Evolutionary conservation across 2,797 vertebrate species (phyloP).

Genomic region (Oryzias sinensis): DNA sequence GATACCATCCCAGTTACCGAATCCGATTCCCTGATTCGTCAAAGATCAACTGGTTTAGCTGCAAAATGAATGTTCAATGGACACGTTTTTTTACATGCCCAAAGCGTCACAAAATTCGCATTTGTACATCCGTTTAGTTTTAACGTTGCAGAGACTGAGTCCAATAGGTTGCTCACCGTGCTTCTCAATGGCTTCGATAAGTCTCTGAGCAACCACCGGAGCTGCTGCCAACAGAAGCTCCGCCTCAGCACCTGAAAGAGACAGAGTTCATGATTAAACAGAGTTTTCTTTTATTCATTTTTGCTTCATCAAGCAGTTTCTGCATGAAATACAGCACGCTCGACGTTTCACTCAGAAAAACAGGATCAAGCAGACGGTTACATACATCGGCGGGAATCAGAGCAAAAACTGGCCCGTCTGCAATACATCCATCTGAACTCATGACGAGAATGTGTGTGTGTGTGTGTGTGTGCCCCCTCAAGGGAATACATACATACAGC

Average conservation of each 20-base stretch:
- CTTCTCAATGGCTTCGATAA: constrained; percentile 78
- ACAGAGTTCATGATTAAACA: constrained; percentile 3
- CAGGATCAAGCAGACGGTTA: too few relatives aligned
- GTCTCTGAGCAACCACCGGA: constrained; percentile 67
- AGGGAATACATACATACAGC: constrained; percentile 18
- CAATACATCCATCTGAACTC: background rate
- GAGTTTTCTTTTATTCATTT: too few relatives aligned
- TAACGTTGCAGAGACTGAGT: too few relatives aligned
- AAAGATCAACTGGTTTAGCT: too few relatives aligned
- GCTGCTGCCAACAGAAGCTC: constrained; percentile 74
- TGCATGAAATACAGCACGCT: background rate
- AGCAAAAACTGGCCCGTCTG: background rate
- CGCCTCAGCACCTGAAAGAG: constrained; percentile 64
- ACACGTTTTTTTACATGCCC: too few relatives aligned
- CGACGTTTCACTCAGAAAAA: background rate
- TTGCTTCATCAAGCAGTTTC: background rate
- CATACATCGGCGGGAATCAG: too few relatives aligned
- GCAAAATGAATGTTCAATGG: too few relatives aligned
- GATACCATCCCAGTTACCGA: too few relatives aligned
- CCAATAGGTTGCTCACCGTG: constrained; percentile 58
- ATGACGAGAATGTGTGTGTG: constrained; percentile 3
- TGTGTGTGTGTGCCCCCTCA: constrained; percentile 8
- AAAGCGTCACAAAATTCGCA: too few relatives aligned
- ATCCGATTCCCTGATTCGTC: too few relatives aligned
- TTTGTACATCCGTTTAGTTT: too few relatives aligned